Evolutionary conservation across 2,113 vertebrate species (phyloP), one percentile per base, ranked within the genome.

Genomic region (Mustela nigripes): DNA sequence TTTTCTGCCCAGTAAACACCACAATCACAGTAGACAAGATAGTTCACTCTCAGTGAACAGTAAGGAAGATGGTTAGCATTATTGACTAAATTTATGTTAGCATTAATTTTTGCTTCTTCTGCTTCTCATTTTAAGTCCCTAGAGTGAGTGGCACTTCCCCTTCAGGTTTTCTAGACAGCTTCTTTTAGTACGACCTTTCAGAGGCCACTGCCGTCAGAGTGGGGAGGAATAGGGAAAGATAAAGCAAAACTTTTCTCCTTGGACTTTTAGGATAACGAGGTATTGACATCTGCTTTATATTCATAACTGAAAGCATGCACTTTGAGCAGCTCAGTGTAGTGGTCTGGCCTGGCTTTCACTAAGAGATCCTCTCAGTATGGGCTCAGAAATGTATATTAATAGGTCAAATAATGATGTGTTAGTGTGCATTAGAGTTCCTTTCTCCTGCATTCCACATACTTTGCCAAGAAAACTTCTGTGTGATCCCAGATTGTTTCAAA

Each of bases 381-480:
- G 56, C 50, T 94, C 1, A 0, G 80, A 76, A 56, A 28, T 36
- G 5, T 39, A 50, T 53, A 58, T 92, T 94, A 89, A 74, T 74
- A 92, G 48, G 74, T 56, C 80, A 92, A 50, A 82, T 39, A 58
- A 24, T 83, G 74, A n/a, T 83, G 26, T 50, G 45, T 85, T 50
- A 42, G 48, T 62, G 19, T 69, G 56, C 84, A 42, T 82, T 28
- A 86, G 67, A 79, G 16, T 56, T 89, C 33, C 36, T 89, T 91
- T 92, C 10, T 16, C 45, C 56, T 92, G 69, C 62, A 58, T 76
- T 65, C 84, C 10, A 0, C 7, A 14, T 76, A 45, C 80, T 94
- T 93, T 84, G 71, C 73, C 84, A 88, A 67, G 48, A 92, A 74
- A 91, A 88, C 67, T 95, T 78, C 62, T 36, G 2, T 31, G 48